A percentile compares a stretch with the other conserved stretches of the same genome.
Conservation (phyloP, 2,797 vertebrate species). For the Heterohyrax brucei region DNA sequence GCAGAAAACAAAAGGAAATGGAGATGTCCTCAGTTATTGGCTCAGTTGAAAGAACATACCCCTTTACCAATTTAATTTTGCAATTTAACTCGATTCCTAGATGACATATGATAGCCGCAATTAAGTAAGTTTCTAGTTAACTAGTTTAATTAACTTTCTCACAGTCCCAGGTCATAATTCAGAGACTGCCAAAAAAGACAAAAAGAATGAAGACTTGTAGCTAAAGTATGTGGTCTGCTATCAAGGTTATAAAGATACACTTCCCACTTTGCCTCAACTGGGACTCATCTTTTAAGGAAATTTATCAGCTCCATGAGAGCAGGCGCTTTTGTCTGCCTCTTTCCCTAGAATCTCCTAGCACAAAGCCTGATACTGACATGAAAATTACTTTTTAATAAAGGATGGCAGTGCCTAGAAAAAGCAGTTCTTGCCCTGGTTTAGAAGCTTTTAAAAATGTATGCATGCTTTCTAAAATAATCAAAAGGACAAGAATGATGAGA, state of each 20-base stretch:
- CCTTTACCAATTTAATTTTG: constrained; percentile 28
- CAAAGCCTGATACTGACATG: neutral
- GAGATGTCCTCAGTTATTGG: neutral
- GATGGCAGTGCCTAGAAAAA: neutral
- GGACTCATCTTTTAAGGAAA: neutral
- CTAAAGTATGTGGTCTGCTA: neutral
- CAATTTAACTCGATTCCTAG: neutral
- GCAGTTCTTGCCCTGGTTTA: neutral
- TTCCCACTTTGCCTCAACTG: neutral
- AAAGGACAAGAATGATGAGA: neutral
- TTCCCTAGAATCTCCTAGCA: neutral
- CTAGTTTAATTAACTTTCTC: neutral
- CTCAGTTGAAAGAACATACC: neutral
- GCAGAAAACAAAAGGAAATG: constrained; percentile 71
- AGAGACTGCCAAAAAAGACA: neutral
- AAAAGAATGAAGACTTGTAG: neutral
- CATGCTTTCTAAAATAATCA: neutral
- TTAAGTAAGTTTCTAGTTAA: constrained; percentile 37
- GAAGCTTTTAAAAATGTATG: neutral
- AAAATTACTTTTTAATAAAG: neutral
- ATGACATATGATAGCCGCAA: constrained; percentile 7
- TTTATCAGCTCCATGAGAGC: neutral
- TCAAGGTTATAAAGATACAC: neutral
- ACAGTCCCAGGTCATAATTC: constrained; percentile 58
- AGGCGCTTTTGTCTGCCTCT: neutral